Conservation (phyloP, 2,888 invertebrate species). For the Scaptomyza caliginosa region DNA sequence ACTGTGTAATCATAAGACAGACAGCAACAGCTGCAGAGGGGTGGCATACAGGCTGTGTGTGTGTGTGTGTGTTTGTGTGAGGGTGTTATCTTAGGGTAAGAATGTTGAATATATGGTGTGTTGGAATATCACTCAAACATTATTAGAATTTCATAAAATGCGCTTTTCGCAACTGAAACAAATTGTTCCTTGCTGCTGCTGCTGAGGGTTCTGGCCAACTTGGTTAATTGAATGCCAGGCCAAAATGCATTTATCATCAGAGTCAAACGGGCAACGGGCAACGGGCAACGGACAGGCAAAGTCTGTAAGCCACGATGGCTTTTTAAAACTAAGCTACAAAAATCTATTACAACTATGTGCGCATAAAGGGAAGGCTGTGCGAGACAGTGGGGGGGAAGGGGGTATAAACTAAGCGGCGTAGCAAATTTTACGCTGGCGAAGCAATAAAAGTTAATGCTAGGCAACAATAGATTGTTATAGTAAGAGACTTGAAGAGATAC, state of each 20-base stretch:
- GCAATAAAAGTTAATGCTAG: slow-evolving; percentile 65
- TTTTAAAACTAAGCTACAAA: slow-evolving; percentile 59
- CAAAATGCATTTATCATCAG: slow-evolving; percentile 76
- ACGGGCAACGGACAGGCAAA: neutral
- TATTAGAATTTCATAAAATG: slow-evolving; percentile 73
- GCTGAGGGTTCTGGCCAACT: slow-evolving; percentile 39
- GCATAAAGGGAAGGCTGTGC: neutral
- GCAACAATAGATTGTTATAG: slow-evolving; percentile 9
- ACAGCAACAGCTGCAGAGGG: slow-evolving; percentile 3
- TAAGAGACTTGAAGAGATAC: slow-evolving; percentile 1
- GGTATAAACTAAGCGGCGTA: slow-evolving; percentile 58
- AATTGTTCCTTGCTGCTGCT: slow-evolving; percentile 29
- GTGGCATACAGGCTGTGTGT: neutral
- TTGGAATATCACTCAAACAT: slow-evolving; percentile 68
- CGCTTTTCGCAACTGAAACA: slow-evolving; percentile 47
- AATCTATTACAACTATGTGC: slow-evolving; percentile 65
- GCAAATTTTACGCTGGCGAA: slow-evolving; percentile 68
- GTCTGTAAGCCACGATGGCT: slow-evolving; percentile 39
- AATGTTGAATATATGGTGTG: neutral
- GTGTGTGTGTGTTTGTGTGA: neutral
- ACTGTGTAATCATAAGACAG: slow-evolving; percentile 40
- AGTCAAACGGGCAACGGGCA: neutral
- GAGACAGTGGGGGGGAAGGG: neutral
- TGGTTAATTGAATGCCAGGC: slow-evolving; percentile 72
- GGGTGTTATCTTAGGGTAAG: neutral